phyloP scores from a whole-genome alignment of 2,113 vertebrate species.

The Geococcyx californianus region DNA sequence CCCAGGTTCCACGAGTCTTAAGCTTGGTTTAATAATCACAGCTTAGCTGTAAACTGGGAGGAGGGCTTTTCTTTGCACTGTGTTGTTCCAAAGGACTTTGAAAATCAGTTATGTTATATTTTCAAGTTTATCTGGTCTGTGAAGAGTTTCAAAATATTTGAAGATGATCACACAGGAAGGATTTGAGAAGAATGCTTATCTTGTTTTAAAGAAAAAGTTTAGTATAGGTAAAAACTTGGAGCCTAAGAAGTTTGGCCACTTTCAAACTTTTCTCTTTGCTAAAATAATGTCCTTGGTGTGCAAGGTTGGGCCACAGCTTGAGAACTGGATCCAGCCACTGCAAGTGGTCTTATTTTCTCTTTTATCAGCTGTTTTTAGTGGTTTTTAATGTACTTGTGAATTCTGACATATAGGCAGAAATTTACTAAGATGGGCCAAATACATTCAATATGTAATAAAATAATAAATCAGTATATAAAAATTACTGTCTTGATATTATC shows the following conservation, averaged over 20 bases:
- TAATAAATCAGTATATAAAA: background rate
- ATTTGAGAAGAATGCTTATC: background rate
- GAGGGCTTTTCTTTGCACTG: background rate
- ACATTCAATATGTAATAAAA: background rate
- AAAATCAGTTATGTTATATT: background rate
- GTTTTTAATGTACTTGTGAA: background rate
- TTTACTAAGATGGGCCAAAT: background rate
- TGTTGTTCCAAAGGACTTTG: background rate
- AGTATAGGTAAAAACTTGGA: background rate
- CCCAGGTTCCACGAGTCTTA: background rate
- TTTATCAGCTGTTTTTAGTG: background rate
- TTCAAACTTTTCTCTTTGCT: background rate
- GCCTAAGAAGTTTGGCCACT: background rate
- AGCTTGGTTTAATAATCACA: background rate
- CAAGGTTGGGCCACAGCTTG: background rate
- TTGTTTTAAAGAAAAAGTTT: background rate
- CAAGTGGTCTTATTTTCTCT: background rate
- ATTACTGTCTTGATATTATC: background rate
- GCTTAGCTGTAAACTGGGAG: background rate
- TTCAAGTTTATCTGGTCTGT: background rate
- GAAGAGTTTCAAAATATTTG: background rate
- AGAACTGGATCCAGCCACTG: background rate
- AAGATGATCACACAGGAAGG: background rate
- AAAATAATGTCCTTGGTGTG: background rate
- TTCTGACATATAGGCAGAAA: background rate